Base-by-base conservation (phyloP, 2,888 invertebrate species). In the Eupithecia insigniata region DNA sequence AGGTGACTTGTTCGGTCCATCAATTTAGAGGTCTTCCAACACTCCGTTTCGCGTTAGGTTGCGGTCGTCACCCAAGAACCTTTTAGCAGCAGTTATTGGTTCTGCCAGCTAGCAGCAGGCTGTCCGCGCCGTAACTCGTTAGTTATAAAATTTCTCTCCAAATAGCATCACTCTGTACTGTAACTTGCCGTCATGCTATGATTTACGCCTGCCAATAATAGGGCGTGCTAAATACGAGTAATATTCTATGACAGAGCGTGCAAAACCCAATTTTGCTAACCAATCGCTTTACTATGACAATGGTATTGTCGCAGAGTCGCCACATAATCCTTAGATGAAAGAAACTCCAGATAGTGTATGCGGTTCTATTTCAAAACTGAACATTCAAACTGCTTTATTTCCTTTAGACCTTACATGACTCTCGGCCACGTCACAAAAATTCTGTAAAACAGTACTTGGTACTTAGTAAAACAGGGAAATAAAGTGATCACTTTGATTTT, bases 141-240 rank as follows among this genome's bases (percentile, higher is more conserved):
- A 3, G 22, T 51, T n/a, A 51, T 51, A 51, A 26, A 55, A 55
- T 22, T 10, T 51, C 1, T 26, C 46, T 51, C 22, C 10, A 55
- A 55, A 55, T 14, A 62, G 58, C 60, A 70, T 62, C 70, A 66
- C 46, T 16, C 70, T 70, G 70, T 43, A 43, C 8, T 46, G 22
- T 67, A 70, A 32, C 55, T 26, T 18, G 0, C 32, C 26, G 66
- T 43, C 39, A 18, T 18, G 67, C 55, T 67, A 67, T 67, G 61
- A 58, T 67, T 67, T 64, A 58, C 55, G 55, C 6, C 28, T 62
- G 51, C 64, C 64, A 39, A 39, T 65, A 62, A 64, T 69, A 65
- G 55, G 28, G 10, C 64, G 69, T 28, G 22, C 51, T 64, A 26
- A 64, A 69, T 64, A 34, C 22, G 34, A 58, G 58, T 58, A 39